These are phyloP conservation scores for Isaurus tuberculatus DNA, from an alignment of 92 coral and sea anemone species.

Conservation along the genomic window DNA sequence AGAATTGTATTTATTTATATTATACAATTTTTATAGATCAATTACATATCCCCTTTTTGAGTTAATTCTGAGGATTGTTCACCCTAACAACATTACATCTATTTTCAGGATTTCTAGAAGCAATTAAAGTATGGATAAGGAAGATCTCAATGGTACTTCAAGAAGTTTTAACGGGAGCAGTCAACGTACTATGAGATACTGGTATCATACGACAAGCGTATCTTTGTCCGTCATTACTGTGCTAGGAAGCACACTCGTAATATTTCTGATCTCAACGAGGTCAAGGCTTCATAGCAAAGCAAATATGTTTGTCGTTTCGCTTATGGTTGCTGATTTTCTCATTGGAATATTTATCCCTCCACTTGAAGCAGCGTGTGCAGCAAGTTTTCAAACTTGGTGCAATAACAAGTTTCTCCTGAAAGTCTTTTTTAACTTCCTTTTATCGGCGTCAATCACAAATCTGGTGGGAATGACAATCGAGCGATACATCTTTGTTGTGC, in stretches of 20 bases:
- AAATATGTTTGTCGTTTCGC: constrained; percentile 36
- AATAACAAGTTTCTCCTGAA: background rate
- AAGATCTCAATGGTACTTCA: background rate
- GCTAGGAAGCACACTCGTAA: constrained; percentile 27
- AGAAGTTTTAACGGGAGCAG: background rate
- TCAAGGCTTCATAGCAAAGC: constrained; percentile 25
- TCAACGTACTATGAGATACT: constrained; percentile 7
- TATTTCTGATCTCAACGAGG: constrained; percentile 25
- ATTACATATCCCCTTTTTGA: too few species aligned
- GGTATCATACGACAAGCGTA: background rate
- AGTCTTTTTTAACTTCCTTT: constrained; percentile 23
- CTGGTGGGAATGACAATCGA: constrained; percentile 28
- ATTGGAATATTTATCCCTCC: constrained; percentile 34
- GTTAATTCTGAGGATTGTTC: too few species aligned
- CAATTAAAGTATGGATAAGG: constrained; percentile 1
- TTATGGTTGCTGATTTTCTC: constrained; percentile 37
- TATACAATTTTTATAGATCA: too few species aligned
- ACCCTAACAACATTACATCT: background rate
- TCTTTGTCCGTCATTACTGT: constrained; percentile 8
- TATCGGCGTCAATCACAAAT: constrained; percentile 39
- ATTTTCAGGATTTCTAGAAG: background rate
- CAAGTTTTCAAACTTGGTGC: constrained; percentile 17
- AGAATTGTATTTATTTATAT: too few species aligned
- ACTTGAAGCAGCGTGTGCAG: background rate
- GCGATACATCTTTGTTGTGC: constrained; percentile 17